Percentiles rank a stretch among this genome's conserved stretches.
These are phyloP conservation scores for Gandaritis pyraliata DNA, from an alignment of 2,888 invertebrate genomes.

Conservation along the genomic window DNA sequence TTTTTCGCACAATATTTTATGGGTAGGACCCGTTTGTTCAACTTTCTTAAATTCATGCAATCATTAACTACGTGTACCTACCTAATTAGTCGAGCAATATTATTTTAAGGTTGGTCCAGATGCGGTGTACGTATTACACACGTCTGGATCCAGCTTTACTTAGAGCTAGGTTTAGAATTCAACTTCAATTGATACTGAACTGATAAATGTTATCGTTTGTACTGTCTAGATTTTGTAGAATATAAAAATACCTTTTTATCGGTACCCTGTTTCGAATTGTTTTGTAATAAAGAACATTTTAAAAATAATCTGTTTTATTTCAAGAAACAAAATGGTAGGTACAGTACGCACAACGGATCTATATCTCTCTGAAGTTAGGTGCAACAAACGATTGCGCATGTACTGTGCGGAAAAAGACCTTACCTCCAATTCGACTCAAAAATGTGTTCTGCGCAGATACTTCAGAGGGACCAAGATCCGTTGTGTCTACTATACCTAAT, in stretches of 20 bases:
- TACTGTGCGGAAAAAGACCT: no score
- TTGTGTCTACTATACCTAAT: no score
- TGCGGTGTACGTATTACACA: neutral
- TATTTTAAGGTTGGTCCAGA: neutral
- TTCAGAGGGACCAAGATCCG: no score
- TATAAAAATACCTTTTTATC: conserved; percentile 39
- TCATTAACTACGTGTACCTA: conserved; percentile 4
- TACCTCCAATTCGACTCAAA: no score
- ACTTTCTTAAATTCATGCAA: no score
- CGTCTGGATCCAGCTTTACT: neutral
- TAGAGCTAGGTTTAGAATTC: neutral
- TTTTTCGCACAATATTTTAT: no score
- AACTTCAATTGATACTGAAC: conserved; percentile 16
- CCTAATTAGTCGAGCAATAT: conserved; percentile 10
- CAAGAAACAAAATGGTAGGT: no score
- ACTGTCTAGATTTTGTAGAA: conserved; percentile 35
- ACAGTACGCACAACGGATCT: no score
- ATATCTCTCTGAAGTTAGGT: no score
- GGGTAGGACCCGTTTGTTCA: no score
- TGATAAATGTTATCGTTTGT: conserved; percentile 11
- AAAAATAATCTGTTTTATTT: conserved; percentile 48
- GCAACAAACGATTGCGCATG: no score
- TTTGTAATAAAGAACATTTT: conserved; percentile 74
- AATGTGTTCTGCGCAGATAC: no score
- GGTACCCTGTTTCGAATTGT: conserved; percentile 58